Base-by-base conservation (phyloP, 2,113 vertebrate species). In the Dipodomys ordii region DNA sequence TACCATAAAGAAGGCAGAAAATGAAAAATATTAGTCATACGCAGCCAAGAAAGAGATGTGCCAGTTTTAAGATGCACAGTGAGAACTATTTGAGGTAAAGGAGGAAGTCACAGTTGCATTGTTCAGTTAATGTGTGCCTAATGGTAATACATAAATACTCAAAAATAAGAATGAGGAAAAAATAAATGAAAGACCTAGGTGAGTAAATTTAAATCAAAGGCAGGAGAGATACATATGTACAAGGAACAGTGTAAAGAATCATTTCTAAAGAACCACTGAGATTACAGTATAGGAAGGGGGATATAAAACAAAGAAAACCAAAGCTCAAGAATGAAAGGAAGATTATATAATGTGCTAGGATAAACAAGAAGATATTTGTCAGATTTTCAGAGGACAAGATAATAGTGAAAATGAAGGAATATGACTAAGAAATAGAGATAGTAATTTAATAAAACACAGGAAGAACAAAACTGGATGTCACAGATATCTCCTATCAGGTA, bases 291-390 rank as follows among this genome's bases (percentile, higher is more conserved):
- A 96, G 67, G 65, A 74, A 94, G 94, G 11, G 87, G 27, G 62
- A 92, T 39, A 2, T 90, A 87, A 95, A 94, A 96, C 74, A 27
- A 89, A 93, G 92, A 83, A 97, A 95, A 94, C 93, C 89, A 96
- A 97, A 83, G 20, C 18, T 22, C 73, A 74, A 91, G 35, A 96
- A 90, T 95, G 39, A 97, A 96, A 87, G 60, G 13, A 69, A 93
- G 68, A 57, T 84, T 95, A 8, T 83, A 69, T 7, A 78, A 69
- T 4, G 25, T 83, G 68, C 91, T 87, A 85, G 13, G 57, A 65
- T 93, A 96, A 95, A 90, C 97, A 80, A 95, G 83, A 95, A 96
- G n/a, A n/a, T 87, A 83, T 92, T 95, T 97, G n/a, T 96, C 86
- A 95, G 25, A 90, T 93, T 67, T n/a, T 39, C 73, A 81, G 89